These are phyloP conservation scores for Stigmatopora argus DNA, from an alignment of 2,113 vertebrate species.

Conservation along the genomic window DNA sequence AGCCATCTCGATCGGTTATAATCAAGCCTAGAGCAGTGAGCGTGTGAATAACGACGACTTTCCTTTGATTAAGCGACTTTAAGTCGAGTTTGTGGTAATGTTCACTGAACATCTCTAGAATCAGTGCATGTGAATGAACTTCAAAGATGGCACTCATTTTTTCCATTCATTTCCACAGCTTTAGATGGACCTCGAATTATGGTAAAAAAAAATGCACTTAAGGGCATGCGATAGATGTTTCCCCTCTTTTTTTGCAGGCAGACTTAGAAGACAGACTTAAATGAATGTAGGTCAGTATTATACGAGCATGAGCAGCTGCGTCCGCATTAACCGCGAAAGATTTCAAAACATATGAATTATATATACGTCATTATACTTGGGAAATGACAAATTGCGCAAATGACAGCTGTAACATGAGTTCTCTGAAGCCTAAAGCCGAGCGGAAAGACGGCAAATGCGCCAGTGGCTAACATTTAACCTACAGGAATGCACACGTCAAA, in stretches of 20 bases:
- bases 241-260: too few relatives aligned
- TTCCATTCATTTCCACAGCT: background rate
- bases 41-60: conserved; percentile 2
- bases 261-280: too few relatives aligned
- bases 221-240: too few relatives aligned
- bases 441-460: conserved; percentile 21
- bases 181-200: background rate
- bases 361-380: too few relatives aligned
- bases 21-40: conserved; percentile 22
- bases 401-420: background rate
- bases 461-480: conserved; percentile 8
- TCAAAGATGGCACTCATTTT: background rate
- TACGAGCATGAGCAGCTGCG: too few relatives aligned
- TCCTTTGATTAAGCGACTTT: conserved; percentile 13
- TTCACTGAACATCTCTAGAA: conserved; percentile 17
- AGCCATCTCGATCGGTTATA: conserved; percentile 38
- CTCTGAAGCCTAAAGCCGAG: conserved; percentile 14
- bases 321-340: too few relatives aligned
- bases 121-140: background rate
- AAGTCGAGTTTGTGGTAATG: conserved; percentile 4
- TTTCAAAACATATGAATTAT: too few relatives aligned
- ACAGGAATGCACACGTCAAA: conserved; percentile 20
- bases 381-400: background rate
- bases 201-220: too few relatives aligned
- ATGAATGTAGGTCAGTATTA: too few relatives aligned